Evolutionary conservation across 2,113 vertebrate genomes (phyloP).

Genomic region (Malurus melanocephalus): DNA sequence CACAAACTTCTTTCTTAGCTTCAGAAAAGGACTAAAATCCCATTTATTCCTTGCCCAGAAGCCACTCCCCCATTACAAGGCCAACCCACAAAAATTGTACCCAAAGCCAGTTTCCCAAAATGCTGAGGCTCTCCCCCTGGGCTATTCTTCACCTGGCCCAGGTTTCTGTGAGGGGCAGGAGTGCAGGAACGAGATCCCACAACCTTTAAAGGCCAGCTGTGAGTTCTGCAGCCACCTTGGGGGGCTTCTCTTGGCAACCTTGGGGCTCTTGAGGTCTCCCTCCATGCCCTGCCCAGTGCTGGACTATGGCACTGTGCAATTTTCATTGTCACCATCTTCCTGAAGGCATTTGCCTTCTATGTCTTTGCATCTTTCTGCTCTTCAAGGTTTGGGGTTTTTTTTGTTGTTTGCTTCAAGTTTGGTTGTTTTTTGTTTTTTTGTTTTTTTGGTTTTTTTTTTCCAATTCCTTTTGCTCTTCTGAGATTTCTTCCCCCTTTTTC

Average conservation of each 20-base stretch:
- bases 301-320: rapidly evolving
- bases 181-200: not conserved
- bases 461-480: not conserved
- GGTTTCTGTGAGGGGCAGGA: not conserved
- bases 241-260: not conserved
- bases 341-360: not conserved
- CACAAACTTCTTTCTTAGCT: rapidly evolving
- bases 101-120: rapidly evolving
- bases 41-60: not conserved
- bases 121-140: not conserved
- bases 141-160: not conserved
- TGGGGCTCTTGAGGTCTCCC: not conserved
- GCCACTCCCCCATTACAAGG: rapidly evolving
- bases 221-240: rapidly evolving
- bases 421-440: not conserved
- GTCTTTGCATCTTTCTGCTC: not conserved
- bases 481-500: not conserved
- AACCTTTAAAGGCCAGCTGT: not conserved
- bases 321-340: rapidly evolving
- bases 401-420: not conserved
- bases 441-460: not conserved
- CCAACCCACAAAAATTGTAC: rapidly evolving
- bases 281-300: not conserved
- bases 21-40: not conserved
- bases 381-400: not conserved